Conservation (phyloP, 2,797 vertebrate genomes). For the Sebastes paucispinis region DNA sequence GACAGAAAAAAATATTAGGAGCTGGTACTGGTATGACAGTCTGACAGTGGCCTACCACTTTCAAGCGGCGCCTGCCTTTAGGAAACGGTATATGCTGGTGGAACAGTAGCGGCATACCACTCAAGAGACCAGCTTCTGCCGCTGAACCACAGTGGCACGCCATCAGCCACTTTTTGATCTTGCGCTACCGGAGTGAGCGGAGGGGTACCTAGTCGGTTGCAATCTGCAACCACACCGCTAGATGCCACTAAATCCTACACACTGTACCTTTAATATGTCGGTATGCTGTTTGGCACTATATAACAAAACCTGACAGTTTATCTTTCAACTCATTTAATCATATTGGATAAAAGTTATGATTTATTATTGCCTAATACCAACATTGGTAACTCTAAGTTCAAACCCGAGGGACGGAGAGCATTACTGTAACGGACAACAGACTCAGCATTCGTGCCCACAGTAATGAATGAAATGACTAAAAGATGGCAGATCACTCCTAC, state of each 20-base stretch:
- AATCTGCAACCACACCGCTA: too few species aligned
- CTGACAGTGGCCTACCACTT: not conserved
- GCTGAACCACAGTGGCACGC: not conserved
- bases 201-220: too few species aligned
- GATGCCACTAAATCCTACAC: too few species aligned
- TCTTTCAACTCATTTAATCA: not conserved
- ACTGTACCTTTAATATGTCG: not conserved
- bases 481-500: constrained; percentile 19
- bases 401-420: not conserved
- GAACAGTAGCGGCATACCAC: not conserved
- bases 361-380: not conserved
- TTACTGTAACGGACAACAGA: constrained; percentile 17
- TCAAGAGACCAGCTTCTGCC: not conserved
- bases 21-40: not conserved
- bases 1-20: too few species aligned
- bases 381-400: not conserved
- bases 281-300: not conserved
- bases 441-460: constrained; percentile 15
- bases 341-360: not conserved
- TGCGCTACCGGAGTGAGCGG: not conserved
- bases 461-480: constrained; percentile 28
- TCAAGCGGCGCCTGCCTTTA: not conserved
- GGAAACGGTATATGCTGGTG: not conserved
- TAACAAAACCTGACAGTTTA: not conserved
- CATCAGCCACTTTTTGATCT: not conserved